Percentiles rank a stretch among this genome's conserved stretches.
phyloP scores from a whole-genome alignment of 2,888 invertebrate species.

The Epistrophe grossulariae region DNA sequence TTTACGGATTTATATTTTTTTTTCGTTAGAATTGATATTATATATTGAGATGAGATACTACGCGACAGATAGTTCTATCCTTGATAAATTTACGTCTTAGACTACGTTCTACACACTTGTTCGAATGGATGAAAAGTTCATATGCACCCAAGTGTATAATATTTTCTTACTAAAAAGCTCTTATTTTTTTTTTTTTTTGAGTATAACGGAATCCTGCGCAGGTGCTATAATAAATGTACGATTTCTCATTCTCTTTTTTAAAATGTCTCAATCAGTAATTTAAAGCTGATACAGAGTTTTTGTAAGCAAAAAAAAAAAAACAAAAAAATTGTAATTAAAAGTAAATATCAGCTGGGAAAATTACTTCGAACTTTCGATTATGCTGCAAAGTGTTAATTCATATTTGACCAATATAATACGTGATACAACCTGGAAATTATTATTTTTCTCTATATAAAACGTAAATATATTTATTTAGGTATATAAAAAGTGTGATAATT shows the following conservation, averaged over 20 bases:
- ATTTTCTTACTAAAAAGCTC: slow-evolving; percentile 45
- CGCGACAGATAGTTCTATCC: slow-evolving; percentile 65
- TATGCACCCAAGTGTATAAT: slow-evolving; percentile 56
- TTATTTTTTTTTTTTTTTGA: neutral
- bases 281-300: neutral
- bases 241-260: slow-evolving; percentile 42
- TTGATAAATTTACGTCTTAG: slow-evolving; percentile 67
- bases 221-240: slow-evolving; percentile 41
- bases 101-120: slow-evolving; percentile 74
- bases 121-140: slow-evolving; percentile 73
- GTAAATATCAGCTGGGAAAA: slow-evolving; percentile 71
- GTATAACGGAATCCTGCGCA: slow-evolving; percentile 55
- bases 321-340: slow-evolving; percentile 63
- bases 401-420: slow-evolving; percentile 24
- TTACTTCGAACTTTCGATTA: slow-evolving; percentile 63
- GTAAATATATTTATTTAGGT: neutral
- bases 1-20: slow-evolving; percentile 21
- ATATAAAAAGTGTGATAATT: neutral
- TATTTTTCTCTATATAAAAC: neutral
- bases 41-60: slow-evolving; percentile 56
- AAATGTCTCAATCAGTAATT: slow-evolving; percentile 33
- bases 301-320: neutral
- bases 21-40: slow-evolving; percentile 35
- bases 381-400: slow-evolving; percentile 9
- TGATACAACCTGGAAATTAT: slow-evolving; percentile 26